A percentile compares a stretch with the other conserved stretches of the same genome.
phyloP scores from a whole-genome alignment of 2,888 invertebrate genomes.

The Microctonus brassicae region DNA sequence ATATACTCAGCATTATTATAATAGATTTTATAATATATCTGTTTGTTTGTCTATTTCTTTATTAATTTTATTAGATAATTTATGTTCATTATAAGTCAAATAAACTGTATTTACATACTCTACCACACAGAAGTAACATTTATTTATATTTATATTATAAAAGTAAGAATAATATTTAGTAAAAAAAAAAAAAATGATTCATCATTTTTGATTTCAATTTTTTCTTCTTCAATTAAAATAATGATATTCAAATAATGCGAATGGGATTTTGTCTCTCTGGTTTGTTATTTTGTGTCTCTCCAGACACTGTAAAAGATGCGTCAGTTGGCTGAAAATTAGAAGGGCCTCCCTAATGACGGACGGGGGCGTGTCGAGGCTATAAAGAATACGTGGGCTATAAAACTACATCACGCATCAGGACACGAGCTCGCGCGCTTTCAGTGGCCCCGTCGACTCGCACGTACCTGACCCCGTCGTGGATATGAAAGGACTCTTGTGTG shows the following conservation, averaged over 20 bases:
- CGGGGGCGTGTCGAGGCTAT: constrained; percentile 52
- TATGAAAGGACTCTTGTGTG: constrained; percentile 3
- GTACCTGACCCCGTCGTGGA: constrained; percentile 33
- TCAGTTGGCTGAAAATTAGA: constrained; percentile 43
- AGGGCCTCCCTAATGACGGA: constrained; percentile 49
- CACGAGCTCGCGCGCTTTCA: constrained; percentile 23
- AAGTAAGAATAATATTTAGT: too few relatives aligned
- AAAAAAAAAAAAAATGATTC: too few relatives aligned
- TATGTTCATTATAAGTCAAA: too few relatives aligned
- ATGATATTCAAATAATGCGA: not conserved
- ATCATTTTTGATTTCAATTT: too few relatives aligned
- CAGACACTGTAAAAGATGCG: constrained; percentile 36
- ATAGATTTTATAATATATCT: too few relatives aligned
- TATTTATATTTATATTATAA: too few relatives aligned
- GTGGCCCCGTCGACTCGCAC: constrained; percentile 28
- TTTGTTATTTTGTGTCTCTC: constrained; percentile 3
- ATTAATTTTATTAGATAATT: too few relatives aligned
- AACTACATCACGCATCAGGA: constrained; percentile 47
- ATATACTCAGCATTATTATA: too few relatives aligned
- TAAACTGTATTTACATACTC: too few relatives aligned
- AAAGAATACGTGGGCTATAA: constrained; percentile 54
- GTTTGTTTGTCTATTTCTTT: not conserved
- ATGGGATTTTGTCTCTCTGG: constrained; percentile 15
- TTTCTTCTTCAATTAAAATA: too few relatives aligned
- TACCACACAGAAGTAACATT: too few relatives aligned